These are phyloP conservation scores for Ennomos erosarius DNA, from an alignment of 2,888 invertebrate species.

Conservation along the genomic window DNA sequence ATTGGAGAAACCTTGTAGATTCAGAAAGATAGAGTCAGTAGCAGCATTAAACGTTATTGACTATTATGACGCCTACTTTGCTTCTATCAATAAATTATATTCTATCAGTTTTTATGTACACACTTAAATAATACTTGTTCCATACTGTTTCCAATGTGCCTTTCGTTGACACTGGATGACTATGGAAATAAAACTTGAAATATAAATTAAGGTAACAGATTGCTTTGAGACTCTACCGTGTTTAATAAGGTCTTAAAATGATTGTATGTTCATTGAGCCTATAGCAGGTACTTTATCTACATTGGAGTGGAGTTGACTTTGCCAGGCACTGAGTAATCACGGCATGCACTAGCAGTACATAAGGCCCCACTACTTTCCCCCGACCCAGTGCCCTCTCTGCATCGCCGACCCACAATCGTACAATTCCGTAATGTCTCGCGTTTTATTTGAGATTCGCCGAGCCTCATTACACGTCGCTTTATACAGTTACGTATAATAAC, in stretches of 20 bases:
- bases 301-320: not conserved
- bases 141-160: no score
- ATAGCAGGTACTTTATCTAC: not conserved
- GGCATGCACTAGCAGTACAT: slow-evolving; percentile 64
- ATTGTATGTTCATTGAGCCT: slow-evolving; percentile 1
- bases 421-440: slow-evolving; percentile 77
- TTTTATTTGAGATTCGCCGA: slow-evolving; percentile 74
- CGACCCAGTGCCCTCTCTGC: slow-evolving; percentile 83
- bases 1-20: no score
- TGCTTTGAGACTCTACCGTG: no score
- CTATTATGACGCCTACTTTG: no score
- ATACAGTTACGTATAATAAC: slow-evolving; percentile 23
- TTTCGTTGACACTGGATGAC: no score
- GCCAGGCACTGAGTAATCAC: slow-evolving; percentile 48
- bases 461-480: slow-evolving; percentile 66
- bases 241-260: not conserved
- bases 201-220: no score
- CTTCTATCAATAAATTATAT: no score
- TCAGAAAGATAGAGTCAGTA: no score
- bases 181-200: no score
- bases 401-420: slow-evolving; percentile 74
- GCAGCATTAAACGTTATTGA: no score
- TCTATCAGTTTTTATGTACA: no score
- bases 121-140: no score
- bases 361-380: slow-evolving; percentile 80